Base-by-base conservation (phyloP, 2,797 vertebrate genomes). In the Enteromius anoplus region DNA sequence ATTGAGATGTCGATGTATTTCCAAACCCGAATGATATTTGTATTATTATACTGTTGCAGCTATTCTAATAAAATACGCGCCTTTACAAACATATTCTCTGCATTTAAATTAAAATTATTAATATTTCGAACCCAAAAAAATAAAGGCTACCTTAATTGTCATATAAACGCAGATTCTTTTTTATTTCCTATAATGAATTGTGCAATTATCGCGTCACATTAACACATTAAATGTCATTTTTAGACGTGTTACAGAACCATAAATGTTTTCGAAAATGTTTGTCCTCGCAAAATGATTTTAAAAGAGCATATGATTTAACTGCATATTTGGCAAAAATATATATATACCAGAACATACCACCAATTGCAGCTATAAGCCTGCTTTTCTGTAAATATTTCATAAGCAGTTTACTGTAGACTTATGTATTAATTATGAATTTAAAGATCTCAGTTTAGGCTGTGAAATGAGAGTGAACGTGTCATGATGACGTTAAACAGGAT, bases 311-410 rank as follows among this genome's bases (percentile, higher is more conserved):
- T 32, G 45, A 72, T 34, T 21, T 14, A 26, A 42, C 34, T 32
- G 40, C 17, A 64, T 47, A 51, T 51, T 5, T 23, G n/a, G 12
- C 7, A 17, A 15, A 19, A 40, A 69, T 55, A 23, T 23, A 53
- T 12, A 1, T 51, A 66, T 11, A n/a, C 5, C 23, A 78, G 3
- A 78, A 65, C 2, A 4, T 23, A 3, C 3, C 49, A 55, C 29
- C 34, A 7, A 23, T 58, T 40, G 37, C 29, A 51, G 29, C 8
- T 4, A 71, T 2, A 4, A 32, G 70, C 70, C 26, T 51, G 45
- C 8, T n/a, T n/a, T 37, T 37, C 72, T 37, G 49, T 75, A 40
- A 75, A 75, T 40, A 75, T 75, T 75, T 75, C 7, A 75, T 17
- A 17, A 42, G 29, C 34, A 42, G 53, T 42, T 75, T 58, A 42